A percentile compares a stretch with the other conserved stretches of the same genome.
Conservation (phyloP, 2,888 invertebrate species). For the Gonocerus acuteangulatus region DNA sequence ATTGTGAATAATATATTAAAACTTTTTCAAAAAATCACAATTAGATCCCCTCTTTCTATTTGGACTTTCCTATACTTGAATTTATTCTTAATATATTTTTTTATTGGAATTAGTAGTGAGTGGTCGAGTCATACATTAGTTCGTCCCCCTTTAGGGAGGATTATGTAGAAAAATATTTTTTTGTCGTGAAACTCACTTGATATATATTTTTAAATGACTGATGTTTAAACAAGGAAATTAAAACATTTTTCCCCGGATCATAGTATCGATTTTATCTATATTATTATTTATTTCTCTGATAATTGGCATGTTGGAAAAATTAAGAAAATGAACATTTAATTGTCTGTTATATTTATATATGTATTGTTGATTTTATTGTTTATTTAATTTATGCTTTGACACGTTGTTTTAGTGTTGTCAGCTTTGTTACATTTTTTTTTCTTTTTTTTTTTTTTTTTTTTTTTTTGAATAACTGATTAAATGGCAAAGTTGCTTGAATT, state of each 20-base stretch:
- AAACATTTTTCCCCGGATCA: neutral
- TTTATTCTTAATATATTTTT: slow-evolving; percentile 24
- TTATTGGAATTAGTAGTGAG: slow-evolving; percentile 12
- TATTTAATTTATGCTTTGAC: slow-evolving; percentile 5
- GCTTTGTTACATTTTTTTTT: neutral
- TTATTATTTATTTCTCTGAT: too few relatives aligned
- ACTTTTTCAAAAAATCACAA: neutral
- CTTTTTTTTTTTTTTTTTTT: neutral
- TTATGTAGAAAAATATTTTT: slow-evolving; percentile 15
- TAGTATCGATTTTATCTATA: too few relatives aligned
- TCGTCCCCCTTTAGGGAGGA: slow-evolving; percentile 6
- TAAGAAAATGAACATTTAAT: too few relatives aligned
- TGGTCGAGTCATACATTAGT: slow-evolving; percentile 13
- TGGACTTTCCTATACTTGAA: slow-evolving; percentile 17
- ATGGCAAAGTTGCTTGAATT: too few relatives aligned
- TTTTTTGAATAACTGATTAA: too few relatives aligned
- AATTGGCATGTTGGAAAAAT: too few relatives aligned
- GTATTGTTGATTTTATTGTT: slow-evolving; percentile 16
- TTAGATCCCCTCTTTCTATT: slow-evolving; percentile 12
- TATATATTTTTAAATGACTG: slow-evolving; percentile 23
- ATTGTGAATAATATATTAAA: neutral
- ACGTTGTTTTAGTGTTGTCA: neutral
- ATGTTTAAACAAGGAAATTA: neutral
- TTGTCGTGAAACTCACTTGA: slow-evolving; percentile 16
- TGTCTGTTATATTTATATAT: slow-evolving; percentile 1